Base-by-base conservation (phyloP, 1,140 invertebrate species). In the Phymorhynchus buccinoides region DNA sequence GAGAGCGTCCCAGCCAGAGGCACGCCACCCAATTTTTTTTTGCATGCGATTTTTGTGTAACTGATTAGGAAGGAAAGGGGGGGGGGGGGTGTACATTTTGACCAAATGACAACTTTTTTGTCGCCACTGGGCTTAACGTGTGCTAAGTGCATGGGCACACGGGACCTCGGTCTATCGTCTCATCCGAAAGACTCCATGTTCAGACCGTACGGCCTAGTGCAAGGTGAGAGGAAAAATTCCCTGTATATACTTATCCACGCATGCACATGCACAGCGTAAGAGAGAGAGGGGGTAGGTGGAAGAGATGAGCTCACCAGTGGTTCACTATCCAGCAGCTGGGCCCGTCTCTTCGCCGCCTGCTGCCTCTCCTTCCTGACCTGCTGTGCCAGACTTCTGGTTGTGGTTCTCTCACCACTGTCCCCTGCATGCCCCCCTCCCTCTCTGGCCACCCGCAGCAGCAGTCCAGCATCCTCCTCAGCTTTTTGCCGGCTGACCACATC, bases 241-340 rank as follows among this genome's bases (percentile, higher is more conserved):
- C 7, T 4, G 62, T 7, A 4, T 27, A 66, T 27, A 66, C 16
- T 66, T 27, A 4, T 12, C 9, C 62, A 27, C 62, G n/a, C 62
- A 27, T 27, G n/a, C 30, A 35, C 4, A 75, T n/a, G n/a, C n/a
- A n/a, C n/a, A n/a, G n/a, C n/a, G n/a, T n/a, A n/a, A n/a, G n/a
- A n/a, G n/a, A n/a, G n/a, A n/a, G n/a, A n/a, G n/a, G n/a, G n/a
- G n/a, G n/a, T n/a, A n/a, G n/a, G n/a, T n/a, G n/a, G n/a, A n/a
- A n/a, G n/a, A n/a, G n/a, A n/a, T n/a, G n/a, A n/a, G n/a, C 73
- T 79, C 44, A 79, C 77, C 42, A 79, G 27, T 44, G 42, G 77
- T 39, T 79, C 77, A n/a, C 27, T 30, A 52, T 79, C 77, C 77
- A 79, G 77, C 6, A 79, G n/a, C 32, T 79, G 12, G 22, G 77